Evolutionary conservation across 2,888 invertebrate genomes (phyloP), one percentile per base, ranked within the genome.

Genomic region (Leucozona laternaria): DNA sequence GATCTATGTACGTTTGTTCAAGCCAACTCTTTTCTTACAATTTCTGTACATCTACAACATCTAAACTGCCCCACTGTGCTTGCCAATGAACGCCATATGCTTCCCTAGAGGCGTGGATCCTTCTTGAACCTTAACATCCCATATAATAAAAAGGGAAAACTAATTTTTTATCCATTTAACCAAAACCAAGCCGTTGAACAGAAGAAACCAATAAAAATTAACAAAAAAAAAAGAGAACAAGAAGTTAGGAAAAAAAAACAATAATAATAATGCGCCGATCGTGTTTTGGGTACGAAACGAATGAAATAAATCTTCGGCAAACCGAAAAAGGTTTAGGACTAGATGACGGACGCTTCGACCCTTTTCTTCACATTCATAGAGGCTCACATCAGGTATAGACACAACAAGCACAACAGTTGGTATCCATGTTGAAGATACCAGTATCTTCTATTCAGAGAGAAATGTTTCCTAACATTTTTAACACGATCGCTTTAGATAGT

Each of bases 81-180:
- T 34, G 10, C 6, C 7, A 0, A 34, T 48, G 50, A 82, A 83
- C 77, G 60, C 85, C 85, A 86, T 86, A 86, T 86, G 86, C 78
- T 86, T 71, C 86, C 57, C 77, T n/a, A 82, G 71, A 86, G 86
- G 86, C 82, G 86, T 86, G 78, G 86, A 86, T 79, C 78, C 64
- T 82, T 53, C 22, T 37, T 68, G 10, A 68, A 37, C 53, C 40
- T 57, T 66, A 20, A 48, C 77, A 58, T 58, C 22, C 45, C 20
- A 55, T 58, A 55, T 43, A 50, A 25, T 60, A 57, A 72, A 78
- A 79, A 31, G 78, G 78, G 53, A 82, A 79, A 78, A 82, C 86
- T 82, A 82, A 86, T 82, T 86, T 86, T 86, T 86, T 86, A 86
- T 66, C 82, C 78, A 82, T 82, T 86, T 81, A 86, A 62, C 86